Base-by-base conservation (phyloP, 2,888 invertebrate species). In the Junonia oenone region DNA sequence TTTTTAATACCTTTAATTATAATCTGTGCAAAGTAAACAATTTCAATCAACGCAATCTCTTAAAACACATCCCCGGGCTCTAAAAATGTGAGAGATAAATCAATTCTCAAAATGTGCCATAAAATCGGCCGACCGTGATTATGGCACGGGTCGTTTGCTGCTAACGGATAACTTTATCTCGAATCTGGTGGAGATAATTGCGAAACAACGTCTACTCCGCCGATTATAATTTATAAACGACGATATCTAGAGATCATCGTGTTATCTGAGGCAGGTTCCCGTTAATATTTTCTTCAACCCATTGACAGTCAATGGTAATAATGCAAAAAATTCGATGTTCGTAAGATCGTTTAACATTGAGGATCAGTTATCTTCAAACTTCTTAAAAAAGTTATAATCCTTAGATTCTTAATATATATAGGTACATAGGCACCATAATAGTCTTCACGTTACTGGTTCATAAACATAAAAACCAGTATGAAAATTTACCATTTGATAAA, bases 151-250 rank as follows among this genome's bases (percentile, higher is more conserved):
- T 64, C 59, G 60, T 59, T 64, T 61, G 46, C 51, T 52, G 47
- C 63, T 65, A 66, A 63, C 64, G 62, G 63, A 63, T 59, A 51
- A 50, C 49, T 62, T 58, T 63, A 63, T 65, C 59, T 65, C 37
- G 22, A 27, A 54, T 56, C 65, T 66, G 61, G 48, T 33, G 48
- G 56, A 67, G 66, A 71, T 75, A 71, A 74, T 75, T 71, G 67
- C 69, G 62, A 65, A 63, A 63, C 55, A 64, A 55, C 54, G 50
- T 58, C 55, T 56, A 22, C 46, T 33, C 49, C 55, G 49, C 43
- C 51, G 58, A 62, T 61, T 63, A 64, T 53, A 55, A 66, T 66
- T 65, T 65, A 66, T 64, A 60, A 64, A 57, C 49, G 52, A 58
- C 57, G 57, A 58, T 65, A 64, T 64, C 59, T 37, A 51, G 49